phyloP scores from a whole-genome alignment of 1,140 invertebrate genomes.

The Diabrotica virgifera region DNA sequence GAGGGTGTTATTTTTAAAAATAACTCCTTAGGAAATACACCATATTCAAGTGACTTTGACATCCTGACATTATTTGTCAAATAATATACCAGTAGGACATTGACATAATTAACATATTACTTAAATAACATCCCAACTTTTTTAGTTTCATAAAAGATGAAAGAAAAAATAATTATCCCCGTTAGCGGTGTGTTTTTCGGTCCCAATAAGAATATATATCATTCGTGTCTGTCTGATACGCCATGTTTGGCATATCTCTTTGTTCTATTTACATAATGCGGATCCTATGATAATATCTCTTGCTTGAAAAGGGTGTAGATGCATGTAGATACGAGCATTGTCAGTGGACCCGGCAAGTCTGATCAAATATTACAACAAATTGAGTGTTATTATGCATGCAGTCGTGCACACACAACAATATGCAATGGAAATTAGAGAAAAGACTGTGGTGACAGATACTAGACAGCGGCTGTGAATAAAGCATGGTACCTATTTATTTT shows the following conservation, averaged over 20 bases:
- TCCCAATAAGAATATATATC: constrained; percentile 8
- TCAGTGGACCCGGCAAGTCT: constrained; percentile 4
- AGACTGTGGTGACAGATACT: background rate
- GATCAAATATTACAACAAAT: constrained; percentile 10
- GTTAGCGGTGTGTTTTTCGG: constrained; percentile 7
- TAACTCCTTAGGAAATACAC: no score
- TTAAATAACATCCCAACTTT: no score
- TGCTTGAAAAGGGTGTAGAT: constrained; percentile 9
- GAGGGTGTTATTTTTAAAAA: no score
- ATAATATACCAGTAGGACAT: no score
- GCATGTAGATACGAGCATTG: constrained; percentile 8
- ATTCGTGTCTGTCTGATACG: constrained; percentile 7
- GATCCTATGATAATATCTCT: constrained; percentile 14
- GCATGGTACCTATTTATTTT: no score
- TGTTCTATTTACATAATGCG: constrained; percentile 14
- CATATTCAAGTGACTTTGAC: no score
- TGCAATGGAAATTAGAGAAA: constrained; percentile 1
- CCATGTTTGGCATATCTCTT: constrained; percentile 14
- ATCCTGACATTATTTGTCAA: no score
- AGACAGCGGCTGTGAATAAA: background rate
- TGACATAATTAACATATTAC: no score
- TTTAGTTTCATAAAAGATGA: no score
- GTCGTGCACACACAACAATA: background rate
- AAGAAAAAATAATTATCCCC: constrained; percentile 8
- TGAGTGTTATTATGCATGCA: constrained; percentile 6